phyloP scores from a whole-genome alignment of 2,113 vertebrate genomes.

The Ramphastos sulfuratus region DNA sequence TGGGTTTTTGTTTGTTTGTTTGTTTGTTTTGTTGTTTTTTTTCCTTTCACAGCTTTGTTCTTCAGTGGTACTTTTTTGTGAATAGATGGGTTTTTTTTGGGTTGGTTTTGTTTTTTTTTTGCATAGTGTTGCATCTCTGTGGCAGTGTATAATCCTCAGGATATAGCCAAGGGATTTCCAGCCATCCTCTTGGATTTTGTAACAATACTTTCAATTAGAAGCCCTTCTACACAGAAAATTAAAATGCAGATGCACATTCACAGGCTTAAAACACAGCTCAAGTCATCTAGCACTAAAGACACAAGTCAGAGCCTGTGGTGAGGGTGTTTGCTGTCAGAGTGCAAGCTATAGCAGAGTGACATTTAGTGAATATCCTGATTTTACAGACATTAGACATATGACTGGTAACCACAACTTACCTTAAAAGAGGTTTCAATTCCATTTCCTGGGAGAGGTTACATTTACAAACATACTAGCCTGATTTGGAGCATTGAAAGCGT shows the following conservation, averaged over 20 bases:
- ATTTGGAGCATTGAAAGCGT: neutral
- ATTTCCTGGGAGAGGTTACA: neutral
- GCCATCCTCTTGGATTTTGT: neutral
- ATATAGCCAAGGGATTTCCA: neutral
- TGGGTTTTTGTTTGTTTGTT: neutral
- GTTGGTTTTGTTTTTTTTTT: neutral
- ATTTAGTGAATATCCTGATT: neutral
- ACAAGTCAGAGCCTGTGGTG: neutral
- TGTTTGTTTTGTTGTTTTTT: neutral
- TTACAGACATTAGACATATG: rapidly evolving
- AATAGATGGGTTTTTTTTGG: neutral
- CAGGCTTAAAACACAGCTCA: neutral
- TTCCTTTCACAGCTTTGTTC: conserved; percentile 21
- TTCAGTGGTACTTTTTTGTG: neutral
- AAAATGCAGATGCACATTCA: neutral
- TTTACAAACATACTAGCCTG: neutral
- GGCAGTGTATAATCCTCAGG: neutral
- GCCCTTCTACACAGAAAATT: neutral
- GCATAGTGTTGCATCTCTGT: neutral
- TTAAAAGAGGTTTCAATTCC: neutral
- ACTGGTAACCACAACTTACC: neutral
- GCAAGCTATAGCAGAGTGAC: neutral
- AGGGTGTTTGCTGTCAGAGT: neutral
- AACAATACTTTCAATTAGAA: neutral
- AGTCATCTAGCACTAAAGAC: neutral